Base-by-base conservation (phyloP, 1,140 invertebrate genomes). In the Microplitis mediator region DNA sequence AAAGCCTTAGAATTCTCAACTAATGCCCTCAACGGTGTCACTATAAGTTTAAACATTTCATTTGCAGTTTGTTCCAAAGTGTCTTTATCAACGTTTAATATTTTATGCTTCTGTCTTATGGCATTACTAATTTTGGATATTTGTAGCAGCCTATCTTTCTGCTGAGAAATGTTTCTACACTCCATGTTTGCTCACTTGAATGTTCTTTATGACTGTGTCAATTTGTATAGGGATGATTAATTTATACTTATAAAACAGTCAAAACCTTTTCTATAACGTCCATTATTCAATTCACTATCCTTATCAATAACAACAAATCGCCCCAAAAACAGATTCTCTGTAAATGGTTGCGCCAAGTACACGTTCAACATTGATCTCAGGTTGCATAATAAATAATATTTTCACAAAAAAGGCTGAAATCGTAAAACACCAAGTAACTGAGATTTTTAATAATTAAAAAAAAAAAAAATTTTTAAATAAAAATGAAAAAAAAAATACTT, bases 31-130 rank as follows among this genome's bases (percentile, higher is more conserved):
- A 77, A 64, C 14, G 74, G 72, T 9, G 34, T 35, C 0, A 77
- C 68, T 4, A 77, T 62, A 8, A 69, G 73, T 58, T 74, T 73
- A 5, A 74, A 72, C 1, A 58, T 45, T 54, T 70, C 56, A 23
- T 66, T 75, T 45, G 72, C 62, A 14, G 8, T 32, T 54, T 62
- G 39, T 66, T 75, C 69, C 0, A 61, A 5, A 11, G 1, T 32
- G 13, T 75, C 56, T 67, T 32, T 50, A 2, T 56, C 69, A 4
- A 34, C 52, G 62, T 75, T 77, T 4, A 77, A 61, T 3, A 74
- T 61, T 61, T 60, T 66, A 75, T 77, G 66, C 52, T 75, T 74
- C 45, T 61, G 68, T 9, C 72, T 52, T 14, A 75, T 77, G 16
- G 61, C 69, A 61, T 77, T 66, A 50, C 74, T 77, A 3, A 58